Evolutionary conservation across 2,888 invertebrate genomes (phyloP).

Genomic region (Chalcosyrphus nemorum): DNA sequence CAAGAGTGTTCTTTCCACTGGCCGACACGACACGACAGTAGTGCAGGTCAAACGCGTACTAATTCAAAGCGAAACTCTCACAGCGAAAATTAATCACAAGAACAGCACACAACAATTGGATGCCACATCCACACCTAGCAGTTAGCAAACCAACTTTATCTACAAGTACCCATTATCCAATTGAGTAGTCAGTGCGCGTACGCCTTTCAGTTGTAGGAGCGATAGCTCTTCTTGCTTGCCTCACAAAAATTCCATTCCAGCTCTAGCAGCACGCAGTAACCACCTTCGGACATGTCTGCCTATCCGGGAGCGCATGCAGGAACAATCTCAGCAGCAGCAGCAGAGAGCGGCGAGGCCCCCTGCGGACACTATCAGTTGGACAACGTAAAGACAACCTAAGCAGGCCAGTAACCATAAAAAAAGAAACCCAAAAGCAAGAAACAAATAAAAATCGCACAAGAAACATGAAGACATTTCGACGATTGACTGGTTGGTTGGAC

Average conservation of each 20-base stretch:
- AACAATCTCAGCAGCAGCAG: too few species aligned
- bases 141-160: slow-evolving; percentile 18
- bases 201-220: slow-evolving; percentile 68
- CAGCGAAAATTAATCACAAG: slow-evolving; percentile 73
- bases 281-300: slow-evolving; percentile 73
- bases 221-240: slow-evolving; percentile 61
- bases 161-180: slow-evolving; percentile 31
- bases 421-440: slow-evolving; percentile 34
- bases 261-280: slow-evolving; percentile 65
- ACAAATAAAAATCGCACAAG: slow-evolving; percentile 71
- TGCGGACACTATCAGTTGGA: slow-evolving; percentile 32
- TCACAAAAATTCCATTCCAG: slow-evolving; percentile 59
- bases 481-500: slow-evolving; percentile 63
- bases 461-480: slow-evolving; percentile 73
- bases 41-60: slow-evolving; percentile 66
- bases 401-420: slow-evolving; percentile 59
- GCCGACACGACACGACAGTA: background rate
- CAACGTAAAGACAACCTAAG: slow-evolving; percentile 63
- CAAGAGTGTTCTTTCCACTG: background rate
- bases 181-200: slow-evolving; percentile 68
- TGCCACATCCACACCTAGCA: slow-evolving; percentile 66
- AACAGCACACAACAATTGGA: slow-evolving; percentile 66
- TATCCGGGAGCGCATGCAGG: slow-evolving; percentile 72
- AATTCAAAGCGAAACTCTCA: slow-evolving; percentile 66
- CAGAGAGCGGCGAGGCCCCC: too few species aligned